Conservation (phyloP, 1,140 invertebrate species). For the Heterodera schachtii region DNA sequence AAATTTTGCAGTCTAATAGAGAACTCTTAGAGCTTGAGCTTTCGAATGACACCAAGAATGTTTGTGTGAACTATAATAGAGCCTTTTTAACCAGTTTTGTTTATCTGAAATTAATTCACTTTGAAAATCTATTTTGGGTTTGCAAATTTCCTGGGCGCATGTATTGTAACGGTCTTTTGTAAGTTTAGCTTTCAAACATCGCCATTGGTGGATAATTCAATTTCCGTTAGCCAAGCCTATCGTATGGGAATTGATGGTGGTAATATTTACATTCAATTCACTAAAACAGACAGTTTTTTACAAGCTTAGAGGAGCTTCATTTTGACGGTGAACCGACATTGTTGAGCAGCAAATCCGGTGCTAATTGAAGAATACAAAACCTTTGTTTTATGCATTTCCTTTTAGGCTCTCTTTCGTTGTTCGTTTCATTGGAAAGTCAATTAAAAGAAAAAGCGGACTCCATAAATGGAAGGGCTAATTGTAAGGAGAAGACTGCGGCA, state of each 20-base stretch:
- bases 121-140: no score
- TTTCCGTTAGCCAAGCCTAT: neutral
- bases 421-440: slow-evolving; percentile 2
- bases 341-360: slow-evolving; percentile 9
- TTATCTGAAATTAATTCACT: no score
- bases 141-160: no score
- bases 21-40: no score
- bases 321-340: slow-evolving; percentile 4
- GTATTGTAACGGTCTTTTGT: no score
- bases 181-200: no score
- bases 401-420: neutral
- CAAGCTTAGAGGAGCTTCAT: slow-evolving; percentile 1
- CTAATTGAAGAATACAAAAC: neutral
- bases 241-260: neutral
- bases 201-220: neutral
- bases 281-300: neutral
- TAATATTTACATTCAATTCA: neutral
- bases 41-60: no score
- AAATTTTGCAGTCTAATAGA: no score
- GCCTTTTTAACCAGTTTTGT: no score
- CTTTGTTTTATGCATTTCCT: no score
- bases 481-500: neutral
- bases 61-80: no score
- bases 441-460: neutral
- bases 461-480: neutral